A percentile compares a stretch with the other conserved stretches of the same genome.
phyloP scores from a whole-genome alignment of 2,888 invertebrate species.

The Orthosia gracilis region DNA sequence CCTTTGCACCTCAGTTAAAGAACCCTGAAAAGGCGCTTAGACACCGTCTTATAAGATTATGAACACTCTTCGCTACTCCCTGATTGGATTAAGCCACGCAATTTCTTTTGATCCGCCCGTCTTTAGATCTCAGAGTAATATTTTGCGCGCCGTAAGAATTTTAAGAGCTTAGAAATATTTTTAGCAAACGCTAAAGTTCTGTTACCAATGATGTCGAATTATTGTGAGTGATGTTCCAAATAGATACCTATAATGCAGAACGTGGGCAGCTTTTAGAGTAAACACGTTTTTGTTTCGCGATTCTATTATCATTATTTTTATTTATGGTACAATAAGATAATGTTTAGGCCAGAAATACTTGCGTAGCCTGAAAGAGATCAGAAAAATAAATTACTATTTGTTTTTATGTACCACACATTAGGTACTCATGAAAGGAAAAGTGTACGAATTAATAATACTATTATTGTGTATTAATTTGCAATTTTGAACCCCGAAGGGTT shows the following conservation, averaged over 20 bases:
- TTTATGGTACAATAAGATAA: slow-evolving; percentile 25
- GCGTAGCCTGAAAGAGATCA: slow-evolving; percentile 6
- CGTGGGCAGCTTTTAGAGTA: slow-evolving; percentile 17
- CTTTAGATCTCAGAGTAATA: slow-evolving; percentile 22
- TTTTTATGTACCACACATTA: no score
- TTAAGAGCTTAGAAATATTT: slow-evolving; percentile 20
- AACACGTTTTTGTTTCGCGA: slow-evolving; percentile 18
- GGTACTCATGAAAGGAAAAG: no score
- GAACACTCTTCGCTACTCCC: slow-evolving; percentile 27
- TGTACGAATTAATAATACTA: no score
- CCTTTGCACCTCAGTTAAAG: not conserved
- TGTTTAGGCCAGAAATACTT: slow-evolving; percentile 7
- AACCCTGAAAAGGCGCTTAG: slow-evolving; percentile 27
- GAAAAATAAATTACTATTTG: no score
- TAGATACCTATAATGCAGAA: slow-evolving; percentile 3
- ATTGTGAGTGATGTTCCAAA: slow-evolving; percentile 35
- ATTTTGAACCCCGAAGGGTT: no score
- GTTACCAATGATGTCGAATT: slow-evolving; percentile 25
- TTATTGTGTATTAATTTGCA: no score
- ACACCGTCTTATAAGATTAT: slow-evolving; percentile 39
- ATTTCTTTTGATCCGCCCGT: slow-evolving; percentile 32
- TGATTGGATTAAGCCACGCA: slow-evolving; percentile 45
- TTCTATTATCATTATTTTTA: slow-evolving; percentile 14
- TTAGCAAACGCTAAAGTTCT: not conserved
- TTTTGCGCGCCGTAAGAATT: slow-evolving; percentile 16